Evolutionary conservation across 2,113 vertebrate species (phyloP).

Genomic region (Nanorana parkeri): DNA sequence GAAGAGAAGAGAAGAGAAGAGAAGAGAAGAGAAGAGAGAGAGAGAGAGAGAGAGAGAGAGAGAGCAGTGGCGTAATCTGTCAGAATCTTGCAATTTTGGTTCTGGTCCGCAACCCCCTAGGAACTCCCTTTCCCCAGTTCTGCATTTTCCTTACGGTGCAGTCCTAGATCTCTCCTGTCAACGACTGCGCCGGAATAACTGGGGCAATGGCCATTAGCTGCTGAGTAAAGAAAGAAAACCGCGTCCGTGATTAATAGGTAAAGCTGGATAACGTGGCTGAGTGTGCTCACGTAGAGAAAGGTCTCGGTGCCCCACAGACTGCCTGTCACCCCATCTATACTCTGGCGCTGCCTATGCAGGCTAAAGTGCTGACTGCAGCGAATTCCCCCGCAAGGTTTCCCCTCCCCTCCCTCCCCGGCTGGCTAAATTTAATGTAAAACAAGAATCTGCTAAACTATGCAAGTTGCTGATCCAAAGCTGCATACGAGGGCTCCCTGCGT

Average conservation of each 20-base stretch:
- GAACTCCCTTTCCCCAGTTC: background rate
- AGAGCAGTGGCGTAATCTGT: too few species aligned
- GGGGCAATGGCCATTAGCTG: background rate
- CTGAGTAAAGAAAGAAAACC: background rate
- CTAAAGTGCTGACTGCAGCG: constrained; percentile 22
- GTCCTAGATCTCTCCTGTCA: background rate
- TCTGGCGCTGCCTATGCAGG: background rate
- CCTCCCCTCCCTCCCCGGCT: background rate
- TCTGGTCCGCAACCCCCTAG: too few species aligned
- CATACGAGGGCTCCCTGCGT: background rate
- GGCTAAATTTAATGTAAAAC: constrained; percentile 16
- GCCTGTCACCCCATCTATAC: constrained; percentile 9
- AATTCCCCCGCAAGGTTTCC: background rate
- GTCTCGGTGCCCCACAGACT: background rate
- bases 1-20: too few species aligned
- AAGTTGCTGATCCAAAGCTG: constrained; percentile 4
- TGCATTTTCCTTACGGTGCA: background rate
- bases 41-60: too few species aligned
- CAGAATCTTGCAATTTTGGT: too few species aligned
- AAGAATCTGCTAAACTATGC: constrained; percentile 29
- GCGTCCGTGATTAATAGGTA: constrained; percentile 7
- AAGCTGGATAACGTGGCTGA: background rate
- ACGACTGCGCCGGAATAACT: background rate
- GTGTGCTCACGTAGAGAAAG: background rate
- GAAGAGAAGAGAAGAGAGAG: too few species aligned